Evolutionary conservation across 2,797 vertebrate genomes (phyloP).

Genomic region (Acanthurus leucopareius): DNA sequence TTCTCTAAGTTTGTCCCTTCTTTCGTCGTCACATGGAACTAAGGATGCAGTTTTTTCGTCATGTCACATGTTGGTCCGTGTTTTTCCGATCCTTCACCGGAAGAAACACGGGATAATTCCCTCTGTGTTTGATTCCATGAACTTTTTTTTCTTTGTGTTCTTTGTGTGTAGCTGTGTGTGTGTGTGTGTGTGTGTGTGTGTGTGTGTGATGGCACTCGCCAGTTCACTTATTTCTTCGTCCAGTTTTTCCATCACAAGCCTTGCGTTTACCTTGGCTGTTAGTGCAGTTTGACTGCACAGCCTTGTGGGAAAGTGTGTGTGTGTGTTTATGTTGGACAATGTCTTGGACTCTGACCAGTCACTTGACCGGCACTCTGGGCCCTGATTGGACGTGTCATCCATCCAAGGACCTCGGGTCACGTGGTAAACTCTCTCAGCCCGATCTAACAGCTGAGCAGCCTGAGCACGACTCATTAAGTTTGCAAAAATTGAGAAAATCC

Average conservation of each 20-base stretch:
- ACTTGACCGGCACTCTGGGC: slow-evolving; percentile 31
- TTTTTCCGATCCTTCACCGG: slow-evolving; percentile 39
- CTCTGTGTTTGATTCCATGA: slow-evolving; percentile 17
- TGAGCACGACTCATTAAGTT: not conserved
- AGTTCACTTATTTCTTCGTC: slow-evolving; percentile 59
- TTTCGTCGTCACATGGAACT: slow-evolving; percentile 29
- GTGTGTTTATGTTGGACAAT: slow-evolving; percentile 81
- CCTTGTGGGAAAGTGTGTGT: slow-evolving; percentile 79
- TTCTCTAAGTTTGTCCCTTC: slow-evolving; percentile 1
- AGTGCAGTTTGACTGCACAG: slow-evolving; percentile 59
- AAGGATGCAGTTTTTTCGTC: slow-evolving; percentile 23
- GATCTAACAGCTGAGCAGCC: not conserved
- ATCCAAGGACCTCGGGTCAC: slow-evolving; percentile 47
- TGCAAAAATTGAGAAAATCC: slow-evolving; percentile 1
- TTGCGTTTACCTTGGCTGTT: slow-evolving; percentile 80
- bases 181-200: slow-evolving; percentile 44
- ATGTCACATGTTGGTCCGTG: slow-evolving; percentile 30
- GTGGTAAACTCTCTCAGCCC: slow-evolving; percentile 37
- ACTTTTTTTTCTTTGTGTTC: slow-evolving; percentile 11
- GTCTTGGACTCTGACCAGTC: slow-evolving; percentile 70
- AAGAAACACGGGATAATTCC: slow-evolving; percentile 40
- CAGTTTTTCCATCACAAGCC: slow-evolving; percentile 80
- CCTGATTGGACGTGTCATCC: slow-evolving; percentile 57
- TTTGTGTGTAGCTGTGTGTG: slow-evolving; percentile 35
- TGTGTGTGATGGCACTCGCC: slow-evolving; percentile 42